Conservation (phyloP, 2,888 invertebrate genomes). For the Stenolophus ochropezus region DNA sequence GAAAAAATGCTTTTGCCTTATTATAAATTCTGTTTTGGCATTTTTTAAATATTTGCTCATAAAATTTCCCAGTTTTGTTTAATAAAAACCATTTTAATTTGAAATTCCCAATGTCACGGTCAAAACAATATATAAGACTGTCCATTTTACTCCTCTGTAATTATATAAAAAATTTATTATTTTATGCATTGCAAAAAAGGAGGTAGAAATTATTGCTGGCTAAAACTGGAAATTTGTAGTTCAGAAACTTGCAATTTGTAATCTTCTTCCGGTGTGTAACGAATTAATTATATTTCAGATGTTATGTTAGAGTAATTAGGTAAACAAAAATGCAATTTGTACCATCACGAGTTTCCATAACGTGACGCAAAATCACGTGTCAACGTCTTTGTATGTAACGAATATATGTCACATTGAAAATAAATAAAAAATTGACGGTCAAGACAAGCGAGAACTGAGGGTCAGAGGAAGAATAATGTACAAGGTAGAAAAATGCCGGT, state of each 20-base stretch:
- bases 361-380: not conserved
- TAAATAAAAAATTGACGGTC: slow-evolving; percentile 17
- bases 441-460: slow-evolving; percentile 12
- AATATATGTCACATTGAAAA: slow-evolving; percentile 11
- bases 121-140: no score
- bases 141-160: no score
- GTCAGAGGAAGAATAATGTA: not conserved
- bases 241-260: not conserved
- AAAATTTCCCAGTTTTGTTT: no score
- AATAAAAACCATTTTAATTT: no score
- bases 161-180: no score
- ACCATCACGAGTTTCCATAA: not conserved
- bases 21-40: no score
- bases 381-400: not conserved
- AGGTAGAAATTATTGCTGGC: no score
- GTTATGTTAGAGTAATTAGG: not conserved
- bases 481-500: not conserved
- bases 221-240: not conserved
- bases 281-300: not conserved
- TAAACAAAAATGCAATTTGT: slow-evolving; percentile 1
- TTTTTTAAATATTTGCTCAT: no score
- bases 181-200: no score
- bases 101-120: no score
- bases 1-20: no score
- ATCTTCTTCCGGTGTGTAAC: not conserved